Conservation (phyloP, 2,113 vertebrate species). For the Tragulus kanchil region DNA sequence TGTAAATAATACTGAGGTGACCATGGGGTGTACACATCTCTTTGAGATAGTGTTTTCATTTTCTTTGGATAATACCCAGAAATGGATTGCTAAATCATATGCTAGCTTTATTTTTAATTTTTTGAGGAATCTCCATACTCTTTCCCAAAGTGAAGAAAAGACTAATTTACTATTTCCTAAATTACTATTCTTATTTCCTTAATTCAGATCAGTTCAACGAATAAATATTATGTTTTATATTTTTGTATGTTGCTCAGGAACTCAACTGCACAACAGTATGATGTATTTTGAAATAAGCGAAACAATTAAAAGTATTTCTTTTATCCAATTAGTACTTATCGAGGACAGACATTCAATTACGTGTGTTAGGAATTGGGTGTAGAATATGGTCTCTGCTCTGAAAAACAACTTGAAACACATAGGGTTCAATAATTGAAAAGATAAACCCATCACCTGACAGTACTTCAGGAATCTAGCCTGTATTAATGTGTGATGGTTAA, state of each 20-base stretch:
- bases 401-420: neutral
- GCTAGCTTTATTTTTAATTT: neutral
- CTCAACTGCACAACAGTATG: neutral
- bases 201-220: neutral
- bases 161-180: neutral
- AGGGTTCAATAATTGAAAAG: neutral
- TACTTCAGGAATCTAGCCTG: neutral
- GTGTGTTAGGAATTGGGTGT: too few species aligned
- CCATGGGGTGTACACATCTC: too few species aligned
- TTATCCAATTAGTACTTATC: neutral
- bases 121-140: neutral
- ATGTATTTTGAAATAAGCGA: neutral
- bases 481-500: neutral
- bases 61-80: neutral
- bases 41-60: neutral
- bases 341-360: neutral
- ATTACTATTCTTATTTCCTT: neutral
- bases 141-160: neutral
- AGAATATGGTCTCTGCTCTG: neutral
- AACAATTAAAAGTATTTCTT: slow-evolving; percentile 8
- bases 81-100: neutral
- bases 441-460: neutral
- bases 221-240: neutral
- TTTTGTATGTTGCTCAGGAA: slow-evolving; percentile 1
- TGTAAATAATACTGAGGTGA: neutral